Base-by-base conservation (phyloP, 2,797 vertebrate species). In the Scarus forsteni region DNA sequence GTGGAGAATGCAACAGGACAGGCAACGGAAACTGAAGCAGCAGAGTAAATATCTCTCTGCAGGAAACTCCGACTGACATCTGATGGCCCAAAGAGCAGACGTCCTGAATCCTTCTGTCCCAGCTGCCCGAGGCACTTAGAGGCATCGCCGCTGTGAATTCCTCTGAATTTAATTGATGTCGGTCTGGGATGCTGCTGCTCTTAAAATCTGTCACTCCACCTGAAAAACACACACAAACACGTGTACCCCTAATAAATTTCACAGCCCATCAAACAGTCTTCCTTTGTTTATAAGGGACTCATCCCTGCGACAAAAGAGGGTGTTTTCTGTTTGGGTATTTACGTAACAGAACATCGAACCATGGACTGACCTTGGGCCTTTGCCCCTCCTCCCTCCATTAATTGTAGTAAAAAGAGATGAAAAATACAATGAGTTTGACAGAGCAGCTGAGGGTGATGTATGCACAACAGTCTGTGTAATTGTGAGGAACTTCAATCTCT, bases 1-100 rank as follows among this genome's bases (percentile, higher is more conserved):
- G 97, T 96, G 1, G 97, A 98, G 89, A 96, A 90, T 0, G 96
- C 96, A 74, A 96, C 96, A 11, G 96, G 96, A 78, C 97, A 98
- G 79, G 93, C 95, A 1, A 93, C 92, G 77, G 97, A 98, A 87
- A 96, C 95, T 0, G 95, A 96, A 85, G 94, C 94, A 15, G 96
- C 95, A 8, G 95, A 97, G 86, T 97, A 95, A 60, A 90, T 71
- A 65, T 68, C 60, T 64, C 40, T 50, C 40, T 70, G 53, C 72
- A 46, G 55, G 70, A 75, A 81, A 65, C 66, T 59, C 76, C 78
- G 77, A 79, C 81, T 34, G 85, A 84, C 82, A 85, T 83, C 75
- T 73, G 87, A 90, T 64, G 85, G 85, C 85, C 89, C 90, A 88
- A 93, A 93, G 88, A 92, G 83, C 87, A 87, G 88, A 87, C 76